phyloP scores from a whole-genome alignment of 2,888 invertebrate genomes.

The Aleiodes alternator region DNA sequence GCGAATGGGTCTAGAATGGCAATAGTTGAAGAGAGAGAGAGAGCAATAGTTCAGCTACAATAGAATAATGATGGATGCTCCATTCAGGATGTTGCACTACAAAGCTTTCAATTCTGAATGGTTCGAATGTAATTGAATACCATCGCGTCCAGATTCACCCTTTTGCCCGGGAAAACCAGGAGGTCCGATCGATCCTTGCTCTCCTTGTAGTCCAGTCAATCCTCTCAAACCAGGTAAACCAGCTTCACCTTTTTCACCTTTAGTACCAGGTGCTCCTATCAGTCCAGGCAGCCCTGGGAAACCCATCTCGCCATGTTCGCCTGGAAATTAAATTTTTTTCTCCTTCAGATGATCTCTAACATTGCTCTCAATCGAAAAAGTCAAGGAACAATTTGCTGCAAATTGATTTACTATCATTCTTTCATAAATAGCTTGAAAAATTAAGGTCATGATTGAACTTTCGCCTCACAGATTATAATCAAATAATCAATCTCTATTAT shows the following conservation, averaged over 20 bases:
- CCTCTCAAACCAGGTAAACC: constrained; percentile 23
- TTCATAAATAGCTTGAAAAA: not conserved
- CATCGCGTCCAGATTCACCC: constrained; percentile 27
- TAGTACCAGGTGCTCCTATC: constrained; percentile 1
- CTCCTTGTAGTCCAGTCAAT: constrained; percentile 18
- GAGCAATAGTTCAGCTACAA: too few relatives aligned
- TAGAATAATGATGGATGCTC: too few relatives aligned
- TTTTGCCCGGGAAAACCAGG: constrained; percentile 16
- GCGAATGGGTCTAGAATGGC: too few relatives aligned
- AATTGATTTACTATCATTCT: constrained; percentile 16
- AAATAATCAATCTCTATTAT: not conserved
- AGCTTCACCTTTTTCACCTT: constrained; percentile 15
- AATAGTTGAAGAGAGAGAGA: too few relatives aligned
- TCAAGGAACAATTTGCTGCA: not conserved
- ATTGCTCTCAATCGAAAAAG: not conserved
- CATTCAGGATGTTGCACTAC: too few relatives aligned
- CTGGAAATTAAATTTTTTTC: not conserved
- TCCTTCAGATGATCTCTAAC: not conserved
- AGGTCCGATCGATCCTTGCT: constrained; percentile 23
- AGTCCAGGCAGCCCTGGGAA: constrained; percentile 10
- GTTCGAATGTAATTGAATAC: not conserved
- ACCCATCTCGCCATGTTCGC: constrained; percentile 1
- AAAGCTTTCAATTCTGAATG: not conserved
- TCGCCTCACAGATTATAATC: not conserved
- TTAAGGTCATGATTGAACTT: constrained; percentile 12